Base-by-base conservation (phyloP, 2,888 invertebrate species). In the Ptychoptera albimana region DNA sequence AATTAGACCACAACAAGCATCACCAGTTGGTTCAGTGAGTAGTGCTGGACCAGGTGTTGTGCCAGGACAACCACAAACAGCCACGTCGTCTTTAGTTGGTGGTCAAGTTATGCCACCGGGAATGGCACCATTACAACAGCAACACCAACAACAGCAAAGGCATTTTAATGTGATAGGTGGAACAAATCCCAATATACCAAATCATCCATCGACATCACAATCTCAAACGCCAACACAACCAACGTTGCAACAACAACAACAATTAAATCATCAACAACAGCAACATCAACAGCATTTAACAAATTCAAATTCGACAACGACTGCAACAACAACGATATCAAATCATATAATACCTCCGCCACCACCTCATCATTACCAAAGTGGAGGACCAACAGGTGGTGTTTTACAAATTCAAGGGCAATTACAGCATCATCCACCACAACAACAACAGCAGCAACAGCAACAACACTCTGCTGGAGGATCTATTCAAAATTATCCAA, bases 401-500 rank as follows among this genome's bases (percentile, higher is more conserved):
- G 23, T 2, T 56, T 60, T 49, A 57, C 57, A 53, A 69, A 53
- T 60, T 67, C 52, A 60, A 70, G 68, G 53, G 61, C 53, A 16
- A 49, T 40, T 42, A 55, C 52, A 44, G 40, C 51, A 44, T 48
- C 51, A 47, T 51, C 44, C 45, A 39, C 38, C 46, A 16, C 37
- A 38, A 37, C 47, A 46, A 32, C 43, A 30, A 3, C 39, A 40
- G n/a, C 43, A 44, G 7, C 43, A 48, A n/a, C 12, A 43, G 13
- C 45, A 42, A 43, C 35, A 46, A 45, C 30, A 23, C 38, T 11
- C 35, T 42, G 32, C 42, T 38, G 37, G 40, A 43, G 16, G 54
- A 54, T 60, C 50, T 54, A 72, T 54, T 53, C 65, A 51, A 52
- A 72, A 69, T 11, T 11, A 9, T 47, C 74, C 62, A 49, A 49